Percentiles rank a stretch among this genome's conserved stretches.
phyloP scores from a whole-genome alignment of 2,888 invertebrate genomes.

The Alloscopus bannaensis region DNA sequence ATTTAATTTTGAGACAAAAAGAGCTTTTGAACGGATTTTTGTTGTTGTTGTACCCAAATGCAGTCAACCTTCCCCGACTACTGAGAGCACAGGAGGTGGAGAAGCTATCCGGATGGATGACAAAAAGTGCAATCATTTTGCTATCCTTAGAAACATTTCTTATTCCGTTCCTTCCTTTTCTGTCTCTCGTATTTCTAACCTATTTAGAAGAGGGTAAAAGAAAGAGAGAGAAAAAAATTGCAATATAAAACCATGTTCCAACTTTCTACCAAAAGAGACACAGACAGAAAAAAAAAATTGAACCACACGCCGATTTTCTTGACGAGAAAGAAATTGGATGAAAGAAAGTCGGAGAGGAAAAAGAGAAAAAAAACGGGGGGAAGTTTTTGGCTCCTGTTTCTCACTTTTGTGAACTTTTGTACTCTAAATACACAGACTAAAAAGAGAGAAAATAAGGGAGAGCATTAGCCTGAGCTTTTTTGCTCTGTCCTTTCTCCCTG shows the following conservation, averaged over 20 bases:
- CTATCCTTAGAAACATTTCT: too few relatives aligned
- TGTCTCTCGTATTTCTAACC: not conserved
- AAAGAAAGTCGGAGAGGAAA: not conserved
- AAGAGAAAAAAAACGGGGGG: conserved; percentile 7
- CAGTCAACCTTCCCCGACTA: too few relatives aligned
- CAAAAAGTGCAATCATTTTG: too few relatives aligned
- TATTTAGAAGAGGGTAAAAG: not conserved
- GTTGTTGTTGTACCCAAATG: too few relatives aligned
- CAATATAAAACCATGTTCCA: not conserved
- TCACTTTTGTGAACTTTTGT: conserved; percentile 14
- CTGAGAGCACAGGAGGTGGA: too few relatives aligned
- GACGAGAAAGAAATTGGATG: not conserved
- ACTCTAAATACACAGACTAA: not conserved
- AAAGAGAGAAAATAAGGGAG: conserved; percentile 15
- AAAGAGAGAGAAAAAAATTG: not conserved
- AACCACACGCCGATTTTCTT: not conserved
- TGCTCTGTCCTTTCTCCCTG: not conserved
- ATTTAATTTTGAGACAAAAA: too few relatives aligned
- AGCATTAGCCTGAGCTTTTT: conserved; percentile 45
- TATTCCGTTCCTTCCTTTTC: not conserved
- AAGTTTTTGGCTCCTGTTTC: conserved; percentile 40
- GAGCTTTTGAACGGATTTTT: too few relatives aligned
- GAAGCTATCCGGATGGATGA: too few relatives aligned
- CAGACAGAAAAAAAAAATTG: too few relatives aligned
- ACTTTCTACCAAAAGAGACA: not conserved